Evolutionary conservation across 2,888 invertebrate genomes (phyloP).

Genomic region (Gryllus longicercus): DNA sequence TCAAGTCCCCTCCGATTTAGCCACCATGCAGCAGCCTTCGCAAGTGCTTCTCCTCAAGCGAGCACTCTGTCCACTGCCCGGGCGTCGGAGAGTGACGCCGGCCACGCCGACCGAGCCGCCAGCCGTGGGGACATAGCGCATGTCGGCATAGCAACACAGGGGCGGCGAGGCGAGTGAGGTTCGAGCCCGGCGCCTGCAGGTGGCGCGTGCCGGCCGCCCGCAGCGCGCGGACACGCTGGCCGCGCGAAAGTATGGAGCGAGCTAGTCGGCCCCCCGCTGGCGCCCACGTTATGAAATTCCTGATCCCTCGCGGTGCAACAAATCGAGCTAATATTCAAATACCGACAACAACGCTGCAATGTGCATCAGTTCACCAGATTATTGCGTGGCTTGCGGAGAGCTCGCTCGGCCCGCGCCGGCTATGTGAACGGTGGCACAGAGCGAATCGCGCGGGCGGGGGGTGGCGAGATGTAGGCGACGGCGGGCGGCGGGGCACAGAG

Average conservation of each 20-base stretch:
- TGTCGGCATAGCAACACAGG: no score
- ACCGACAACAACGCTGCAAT: not conserved
- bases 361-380: constrained; percentile 17
- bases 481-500: not conserved
- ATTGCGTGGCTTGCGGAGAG: constrained; percentile 6
- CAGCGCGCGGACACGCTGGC: not conserved
- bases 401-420: not conserved
- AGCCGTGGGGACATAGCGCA: no score
- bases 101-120: no score
- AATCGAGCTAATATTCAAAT: constrained; percentile 17
- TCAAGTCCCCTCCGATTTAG: no score
- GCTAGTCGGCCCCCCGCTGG: not conserved
- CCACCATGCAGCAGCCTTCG: no score
- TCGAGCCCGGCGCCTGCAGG: no score
- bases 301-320: constrained; percentile 2
- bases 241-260: not conserved
- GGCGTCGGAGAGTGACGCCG: no score
- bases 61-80: no score
- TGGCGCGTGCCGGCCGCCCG: no score
- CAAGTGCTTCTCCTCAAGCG: no score
- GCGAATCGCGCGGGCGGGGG: not conserved
- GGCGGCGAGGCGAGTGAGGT: no score
- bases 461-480: not conserved
- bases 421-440: not conserved
- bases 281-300: constrained; percentile 9